Percentiles rank a stretch among this genome's conserved stretches.
Conservation (phyloP, 2,113 vertebrate genomes). For the Scolopax mira region DNA sequence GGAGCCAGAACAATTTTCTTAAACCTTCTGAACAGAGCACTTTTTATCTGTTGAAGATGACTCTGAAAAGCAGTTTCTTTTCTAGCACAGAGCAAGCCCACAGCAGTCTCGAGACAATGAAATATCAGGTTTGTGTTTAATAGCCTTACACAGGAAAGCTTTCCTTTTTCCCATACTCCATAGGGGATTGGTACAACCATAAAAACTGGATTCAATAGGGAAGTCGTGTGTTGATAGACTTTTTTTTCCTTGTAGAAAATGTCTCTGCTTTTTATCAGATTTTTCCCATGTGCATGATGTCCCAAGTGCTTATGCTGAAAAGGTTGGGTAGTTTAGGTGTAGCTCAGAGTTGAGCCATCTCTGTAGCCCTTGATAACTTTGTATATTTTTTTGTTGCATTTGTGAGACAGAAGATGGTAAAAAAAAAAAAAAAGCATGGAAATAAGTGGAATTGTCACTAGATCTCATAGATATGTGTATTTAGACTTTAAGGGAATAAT, state of each 20-base stretch:
- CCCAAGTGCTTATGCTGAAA: background rate
- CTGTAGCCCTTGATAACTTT: background rate
- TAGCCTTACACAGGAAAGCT: background rate
- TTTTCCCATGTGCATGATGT: background rate
- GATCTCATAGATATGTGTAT: background rate
- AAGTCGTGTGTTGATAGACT: background rate
- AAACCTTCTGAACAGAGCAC: background rate
- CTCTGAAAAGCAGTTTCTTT: background rate
- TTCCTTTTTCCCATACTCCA: background rate
- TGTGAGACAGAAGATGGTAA: background rate
- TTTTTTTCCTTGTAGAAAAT: background rate
- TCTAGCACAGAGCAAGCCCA: background rate
- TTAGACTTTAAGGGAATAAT: background rate
- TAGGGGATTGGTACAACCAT: background rate
- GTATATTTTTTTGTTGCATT: background rate
- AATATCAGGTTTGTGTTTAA: background rate
- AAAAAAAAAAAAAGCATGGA: background rate
- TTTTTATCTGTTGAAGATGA: background rate
- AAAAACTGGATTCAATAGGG: background rate
- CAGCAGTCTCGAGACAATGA: background rate
- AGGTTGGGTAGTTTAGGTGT: background rate
- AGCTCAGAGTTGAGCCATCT: background rate
- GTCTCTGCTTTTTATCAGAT: background rate
- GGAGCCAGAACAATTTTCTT: constrained; percentile 1
- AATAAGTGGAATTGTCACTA: background rate